Evolutionary conservation across 2,113 vertebrate genomes (phyloP), one percentile per base, ranked within the genome.

Genomic region (Lepus timidus): DNA sequence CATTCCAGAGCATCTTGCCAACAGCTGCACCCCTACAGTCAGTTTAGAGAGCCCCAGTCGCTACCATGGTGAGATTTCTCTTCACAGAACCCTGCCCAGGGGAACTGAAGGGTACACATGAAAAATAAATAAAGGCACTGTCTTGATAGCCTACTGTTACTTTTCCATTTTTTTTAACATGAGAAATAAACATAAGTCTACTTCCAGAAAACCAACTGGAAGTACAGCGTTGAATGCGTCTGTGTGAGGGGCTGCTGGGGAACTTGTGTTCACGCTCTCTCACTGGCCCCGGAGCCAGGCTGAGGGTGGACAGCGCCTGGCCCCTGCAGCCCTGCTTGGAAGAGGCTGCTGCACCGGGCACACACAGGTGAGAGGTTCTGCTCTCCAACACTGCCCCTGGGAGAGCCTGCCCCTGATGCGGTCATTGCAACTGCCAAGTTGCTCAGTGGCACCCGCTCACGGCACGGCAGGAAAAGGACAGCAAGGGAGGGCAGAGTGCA

Each of bases 181-280:
- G 39, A 78, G 31, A 93, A 94, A 49, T 75, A 58, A 83, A 87
- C 87, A 6, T 80, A 51, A 79, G 6, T 33, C 4, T 58, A 49
- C 71, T 84, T 95, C 33, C 1, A 78, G 84, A 51, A 95, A 92
- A 89, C 36, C 76, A 80, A 95, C 39, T 62, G 33, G 74, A 78
- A 51, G 85, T 1, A 36, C 51, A 82, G 68, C 73, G 49, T 84
- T 90, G 67, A 87, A 8, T 39, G 68, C 25, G 31, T 85, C 55
- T 90, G 17, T 71, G 75, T 85, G 70, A 39, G 5, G 8, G 44
- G 44, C 44, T 44, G 44, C 44, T 44, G 44, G 44, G 7, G 6
- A 82, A 36, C n/a, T 55, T 88, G 76, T 61, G 84, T 89, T 68
- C 85, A 87, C 36, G 67, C 36, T 68, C 33, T n/a, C n/a, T 44